Percentiles rank a stretch among this genome's conserved stretches.
Conservation (phyloP, 1,140 invertebrate genomes). For the Aphis craccivora region DNA sequence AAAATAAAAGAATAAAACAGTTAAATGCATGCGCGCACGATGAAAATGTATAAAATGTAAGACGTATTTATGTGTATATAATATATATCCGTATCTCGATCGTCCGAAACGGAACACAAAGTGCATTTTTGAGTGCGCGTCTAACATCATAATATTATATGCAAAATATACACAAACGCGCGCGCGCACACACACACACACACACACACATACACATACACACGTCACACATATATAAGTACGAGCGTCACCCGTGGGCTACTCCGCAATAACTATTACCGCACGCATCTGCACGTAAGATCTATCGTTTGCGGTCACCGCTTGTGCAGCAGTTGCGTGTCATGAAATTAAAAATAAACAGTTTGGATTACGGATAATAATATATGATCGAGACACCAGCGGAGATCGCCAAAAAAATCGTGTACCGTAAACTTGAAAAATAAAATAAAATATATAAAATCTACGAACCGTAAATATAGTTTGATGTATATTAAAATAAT, state of each 20-base stretch:
- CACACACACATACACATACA: too few relatives aligned
- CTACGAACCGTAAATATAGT: background rate
- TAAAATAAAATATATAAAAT: background rate
- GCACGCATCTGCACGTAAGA: background rate
- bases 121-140: background rate
- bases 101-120: background rate
- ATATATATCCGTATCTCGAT: background rate
- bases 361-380: conserved; percentile 4
- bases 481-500: background rate
- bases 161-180: too few relatives aligned
- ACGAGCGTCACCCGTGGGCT: background rate
- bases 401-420: background rate
- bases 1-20: background rate
- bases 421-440: background rate
- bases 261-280: background rate
- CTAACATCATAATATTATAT: background rate
- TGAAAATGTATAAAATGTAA: background rate
- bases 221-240: background rate
- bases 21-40: background rate
- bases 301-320: background rate
- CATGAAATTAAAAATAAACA: conserved; percentile 9
- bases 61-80: background rate
- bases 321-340: background rate
- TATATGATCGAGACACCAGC: background rate
- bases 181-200: too few relatives aligned